Conservation (phyloP, 2,113 vertebrate genomes). For the Callipepla squamata region DNA sequence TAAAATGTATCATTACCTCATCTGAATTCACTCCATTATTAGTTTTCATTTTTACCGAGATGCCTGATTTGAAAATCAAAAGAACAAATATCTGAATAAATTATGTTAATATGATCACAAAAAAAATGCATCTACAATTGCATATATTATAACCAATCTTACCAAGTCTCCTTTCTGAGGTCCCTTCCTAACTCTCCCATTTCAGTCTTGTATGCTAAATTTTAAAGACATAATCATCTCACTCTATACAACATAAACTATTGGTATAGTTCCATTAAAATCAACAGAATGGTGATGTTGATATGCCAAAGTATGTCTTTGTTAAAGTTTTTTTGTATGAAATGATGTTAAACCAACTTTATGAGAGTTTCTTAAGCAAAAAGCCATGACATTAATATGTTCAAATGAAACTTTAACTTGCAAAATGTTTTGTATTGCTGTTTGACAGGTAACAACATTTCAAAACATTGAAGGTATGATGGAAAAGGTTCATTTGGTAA, state of each 20-base stretch:
- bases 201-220: not conserved
- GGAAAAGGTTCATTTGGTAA: constrained; percentile 80
- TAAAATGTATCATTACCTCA: not conserved
- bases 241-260: not conserved
- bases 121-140: not conserved
- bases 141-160: too few species aligned
- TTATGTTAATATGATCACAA: not conserved
- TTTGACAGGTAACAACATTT: constrained; percentile 81
- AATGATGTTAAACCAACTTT: not conserved
- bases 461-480: constrained; percentile 83
- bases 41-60: not conserved
- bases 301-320: not conserved
- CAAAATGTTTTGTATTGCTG: not conserved
- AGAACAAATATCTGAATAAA: not conserved
- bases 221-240: not conserved
- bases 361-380: not conserved
- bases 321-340: not conserved
- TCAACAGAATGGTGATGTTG: not conserved
- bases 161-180: not conserved
- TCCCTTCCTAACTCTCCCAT: not conserved
- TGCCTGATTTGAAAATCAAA: not conserved
- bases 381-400: not conserved
- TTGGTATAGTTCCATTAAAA: not conserved
- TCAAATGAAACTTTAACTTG: not conserved
- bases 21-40: not conserved